phyloP scores from a whole-genome alignment of 1,140 invertebrate genomes.

The Wasmannia auropunctata region DNA sequence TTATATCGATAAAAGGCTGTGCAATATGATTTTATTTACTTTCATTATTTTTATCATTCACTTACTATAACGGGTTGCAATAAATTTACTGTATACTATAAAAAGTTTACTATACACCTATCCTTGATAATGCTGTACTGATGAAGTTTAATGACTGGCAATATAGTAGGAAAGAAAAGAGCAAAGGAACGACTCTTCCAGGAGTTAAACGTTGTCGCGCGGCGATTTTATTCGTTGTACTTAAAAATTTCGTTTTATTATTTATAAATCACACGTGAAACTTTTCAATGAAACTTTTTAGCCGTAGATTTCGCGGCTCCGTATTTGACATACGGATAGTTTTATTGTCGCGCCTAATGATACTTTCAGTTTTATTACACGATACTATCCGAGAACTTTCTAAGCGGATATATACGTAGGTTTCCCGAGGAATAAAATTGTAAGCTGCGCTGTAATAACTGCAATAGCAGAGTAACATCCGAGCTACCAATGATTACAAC shows the following conservation, averaged over 20 bases:
- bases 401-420: constrained; percentile 43
- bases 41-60: neutral
- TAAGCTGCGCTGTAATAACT: constrained; percentile 55
- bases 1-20: neutral
- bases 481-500: neutral
- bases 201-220: neutral
- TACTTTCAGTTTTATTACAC: constrained; percentile 53
- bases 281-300: neutral
- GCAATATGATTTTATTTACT: constrained; percentile 8
- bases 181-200: neutral
- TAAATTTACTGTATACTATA: neutral
- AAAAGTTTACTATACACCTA: neutral
- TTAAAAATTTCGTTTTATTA: constrained; percentile 12
- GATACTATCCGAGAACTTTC: constrained; percentile 52
- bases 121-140: neutral
- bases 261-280: constrained; percentile 21
- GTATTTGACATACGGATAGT: constrained; percentile 10
- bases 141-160: constrained; percentile 2
- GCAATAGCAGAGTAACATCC: constrained; percentile 11
- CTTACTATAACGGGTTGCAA: neutral
- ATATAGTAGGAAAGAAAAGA: neutral
- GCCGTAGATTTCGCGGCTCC: neutral
- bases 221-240: neutral
- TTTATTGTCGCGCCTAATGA: constrained; percentile 65
- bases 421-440: constrained; percentile 60